Evolutionary conservation across 2,113 vertebrate species (phyloP).

Genomic region (Chrysemys picta): DNA sequence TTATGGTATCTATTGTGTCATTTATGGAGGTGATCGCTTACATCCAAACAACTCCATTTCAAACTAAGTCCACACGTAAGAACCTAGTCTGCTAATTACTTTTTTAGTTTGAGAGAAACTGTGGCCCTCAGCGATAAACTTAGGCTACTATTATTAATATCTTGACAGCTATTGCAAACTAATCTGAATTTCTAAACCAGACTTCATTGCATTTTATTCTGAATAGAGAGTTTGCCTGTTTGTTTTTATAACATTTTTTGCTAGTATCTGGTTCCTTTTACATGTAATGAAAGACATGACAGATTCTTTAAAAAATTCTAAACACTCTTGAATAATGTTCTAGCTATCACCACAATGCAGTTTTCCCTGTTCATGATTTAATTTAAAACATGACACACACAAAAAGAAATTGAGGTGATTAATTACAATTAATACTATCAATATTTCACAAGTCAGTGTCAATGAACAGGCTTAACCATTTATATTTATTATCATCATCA

Average conservation of each 20-base stretch:
- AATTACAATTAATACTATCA: constrained; percentile 22
- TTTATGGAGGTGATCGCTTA: neutral
- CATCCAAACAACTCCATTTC: constrained; percentile 11
- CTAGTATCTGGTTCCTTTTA: neutral
- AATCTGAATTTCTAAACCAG: neutral
- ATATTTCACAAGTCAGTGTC: constrained; percentile 8
- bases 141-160: neutral
- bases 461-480: constrained; percentile 21
- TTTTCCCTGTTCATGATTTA: constrained; percentile 14
- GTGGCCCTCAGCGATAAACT: neutral
- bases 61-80: neutral
- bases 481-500: constrained; percentile 18
- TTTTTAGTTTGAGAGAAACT: neutral
- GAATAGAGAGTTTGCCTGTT: neutral
- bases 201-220: neutral
- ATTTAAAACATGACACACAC: neutral
- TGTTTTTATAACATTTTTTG: neutral
- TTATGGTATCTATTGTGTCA: neutral
- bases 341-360: neutral
- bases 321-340: constrained; percentile 7
- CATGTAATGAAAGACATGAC: neutral
- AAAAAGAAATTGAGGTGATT: constrained; percentile 40
- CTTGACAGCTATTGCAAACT: neutral
- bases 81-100: accelerated
- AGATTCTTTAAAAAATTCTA: neutral